A percentile compares a stretch with the other conserved stretches of the same genome.
phyloP scores from a whole-genome alignment of 2,888 invertebrate species.

The Chymomyza fuscimana region DNA sequence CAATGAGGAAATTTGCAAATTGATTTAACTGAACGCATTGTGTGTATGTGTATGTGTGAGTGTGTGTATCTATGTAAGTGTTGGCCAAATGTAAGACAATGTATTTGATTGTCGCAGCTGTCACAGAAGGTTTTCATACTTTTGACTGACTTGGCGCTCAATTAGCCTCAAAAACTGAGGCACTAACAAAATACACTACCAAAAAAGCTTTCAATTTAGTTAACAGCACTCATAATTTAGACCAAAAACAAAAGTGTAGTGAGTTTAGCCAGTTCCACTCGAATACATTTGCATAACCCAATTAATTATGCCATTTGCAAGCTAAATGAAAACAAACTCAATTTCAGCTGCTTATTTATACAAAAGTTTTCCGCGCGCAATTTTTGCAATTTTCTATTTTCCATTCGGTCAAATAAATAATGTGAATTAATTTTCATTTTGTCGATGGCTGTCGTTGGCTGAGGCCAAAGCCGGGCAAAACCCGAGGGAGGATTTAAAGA shows the following conservation, averaged over 20 bases:
- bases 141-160: neutral
- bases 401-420: slow-evolving; percentile 50
- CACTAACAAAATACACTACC: neutral
- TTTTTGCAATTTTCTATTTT: slow-evolving; percentile 22
- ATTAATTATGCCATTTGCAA: slow-evolving; percentile 40
- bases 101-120: slow-evolving; percentile 30
- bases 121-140: neutral
- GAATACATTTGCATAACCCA: slow-evolving; percentile 51
- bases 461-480: neutral
- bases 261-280: neutral
- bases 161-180: neutral
- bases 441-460: neutral
- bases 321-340: slow-evolving; percentile 26
- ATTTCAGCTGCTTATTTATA: slow-evolving; percentile 49
- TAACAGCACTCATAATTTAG: slow-evolving; percentile 18
- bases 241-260: slow-evolving; percentile 5
- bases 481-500: neutral
- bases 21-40: slow-evolving; percentile 55
- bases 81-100: neutral
- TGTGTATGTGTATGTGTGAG: slow-evolving; percentile 34
- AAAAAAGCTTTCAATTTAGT: neutral
- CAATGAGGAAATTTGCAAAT: slow-evolving; percentile 70
- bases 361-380: slow-evolving; percentile 22
- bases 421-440: slow-evolving; percentile 36
- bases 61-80: slow-evolving; percentile 12